Evolutionary conservation across 2,888 invertebrate genomes (phyloP).

Genomic region (Heteropelma amictum): DNA sequence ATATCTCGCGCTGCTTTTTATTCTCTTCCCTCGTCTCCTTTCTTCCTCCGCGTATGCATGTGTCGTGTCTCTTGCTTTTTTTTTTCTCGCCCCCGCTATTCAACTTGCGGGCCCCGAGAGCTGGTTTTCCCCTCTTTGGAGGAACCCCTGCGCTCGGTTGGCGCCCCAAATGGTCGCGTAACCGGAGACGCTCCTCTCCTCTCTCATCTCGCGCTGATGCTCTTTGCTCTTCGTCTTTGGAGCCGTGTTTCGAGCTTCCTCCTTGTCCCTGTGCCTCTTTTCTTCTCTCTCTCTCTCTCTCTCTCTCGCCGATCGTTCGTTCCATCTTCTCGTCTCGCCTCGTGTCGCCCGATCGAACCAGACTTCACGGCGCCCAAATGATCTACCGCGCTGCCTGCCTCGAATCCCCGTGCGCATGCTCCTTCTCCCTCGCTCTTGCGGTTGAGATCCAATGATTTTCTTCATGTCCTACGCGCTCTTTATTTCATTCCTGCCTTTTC

Average conservation of each 20-base stretch:
- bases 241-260: not conserved
- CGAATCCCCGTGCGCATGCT: constrained; percentile 55
- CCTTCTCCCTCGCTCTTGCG: constrained; percentile 37
- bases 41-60: too few relatives aligned
- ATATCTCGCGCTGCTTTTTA: constrained; percentile 28
- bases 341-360: constrained; percentile 68
- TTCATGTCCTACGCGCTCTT: not conserved
- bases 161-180: constrained; percentile 78
- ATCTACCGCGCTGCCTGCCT: constrained; percentile 67
- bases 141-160: constrained; percentile 64
- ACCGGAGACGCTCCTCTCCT: constrained; percentile 74
- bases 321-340: constrained; percentile 33
- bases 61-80: constrained; percentile 42
- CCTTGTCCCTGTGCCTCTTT: not conserved
- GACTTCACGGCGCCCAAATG: constrained; percentile 78
- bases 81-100: constrained; percentile 35
- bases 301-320: too few relatives aligned
- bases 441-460: not conserved
- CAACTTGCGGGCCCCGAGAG: constrained; percentile 32
- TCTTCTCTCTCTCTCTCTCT: constrained; percentile 12
- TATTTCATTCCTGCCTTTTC: constrained; percentile 8
- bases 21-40: constrained; percentile 31
- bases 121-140: constrained; percentile 49
- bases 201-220: constrained; percentile 4
- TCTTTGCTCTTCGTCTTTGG: constrained; percentile 7